phyloP scores from a whole-genome alignment of 2,797 vertebrate species.

The Psittacula echo region DNA sequence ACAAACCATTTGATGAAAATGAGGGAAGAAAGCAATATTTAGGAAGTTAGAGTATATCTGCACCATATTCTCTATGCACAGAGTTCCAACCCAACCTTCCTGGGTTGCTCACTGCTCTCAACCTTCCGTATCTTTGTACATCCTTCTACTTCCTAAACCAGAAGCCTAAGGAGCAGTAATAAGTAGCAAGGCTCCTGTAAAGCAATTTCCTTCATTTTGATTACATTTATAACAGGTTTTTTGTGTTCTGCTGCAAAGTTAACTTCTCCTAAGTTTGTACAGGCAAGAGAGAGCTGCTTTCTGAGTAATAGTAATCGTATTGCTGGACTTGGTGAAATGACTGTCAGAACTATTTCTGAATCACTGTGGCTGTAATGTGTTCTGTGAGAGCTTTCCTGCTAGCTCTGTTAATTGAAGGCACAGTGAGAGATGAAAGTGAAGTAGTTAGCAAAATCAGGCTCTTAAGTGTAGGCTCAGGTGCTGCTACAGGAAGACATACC shows the following conservation, averaged over 20 bases:
- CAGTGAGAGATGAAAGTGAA: not conserved
- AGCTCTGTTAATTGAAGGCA: not conserved
- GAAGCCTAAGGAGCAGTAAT: not conserved
- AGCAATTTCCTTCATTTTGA: not conserved
- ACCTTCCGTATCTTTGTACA: not conserved
- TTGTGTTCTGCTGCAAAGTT: not conserved
- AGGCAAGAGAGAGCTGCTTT: not conserved
- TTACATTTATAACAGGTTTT: not conserved
- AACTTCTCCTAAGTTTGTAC: not conserved
- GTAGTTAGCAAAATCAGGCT: not conserved
- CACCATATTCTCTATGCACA: fast-evolving
- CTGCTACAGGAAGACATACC: not conserved
- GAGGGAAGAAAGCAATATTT: not conserved
- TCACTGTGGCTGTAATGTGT: not conserved
- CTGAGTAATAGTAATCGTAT: not conserved
- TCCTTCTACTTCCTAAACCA: not conserved
- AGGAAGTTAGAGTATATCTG: not conserved
- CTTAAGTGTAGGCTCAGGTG: not conserved
- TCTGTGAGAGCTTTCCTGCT: not conserved
- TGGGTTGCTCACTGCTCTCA: not conserved
- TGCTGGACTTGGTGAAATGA: not conserved
- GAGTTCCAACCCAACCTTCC: not conserved
- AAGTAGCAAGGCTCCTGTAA: not conserved
- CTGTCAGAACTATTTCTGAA: not conserved
- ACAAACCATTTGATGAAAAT: not conserved